Percentiles rank a stretch among this genome's conserved stretches.
phyloP scores from a whole-genome alignment of 2,797 vertebrate species.

The Helostoma temminkii region DNA sequence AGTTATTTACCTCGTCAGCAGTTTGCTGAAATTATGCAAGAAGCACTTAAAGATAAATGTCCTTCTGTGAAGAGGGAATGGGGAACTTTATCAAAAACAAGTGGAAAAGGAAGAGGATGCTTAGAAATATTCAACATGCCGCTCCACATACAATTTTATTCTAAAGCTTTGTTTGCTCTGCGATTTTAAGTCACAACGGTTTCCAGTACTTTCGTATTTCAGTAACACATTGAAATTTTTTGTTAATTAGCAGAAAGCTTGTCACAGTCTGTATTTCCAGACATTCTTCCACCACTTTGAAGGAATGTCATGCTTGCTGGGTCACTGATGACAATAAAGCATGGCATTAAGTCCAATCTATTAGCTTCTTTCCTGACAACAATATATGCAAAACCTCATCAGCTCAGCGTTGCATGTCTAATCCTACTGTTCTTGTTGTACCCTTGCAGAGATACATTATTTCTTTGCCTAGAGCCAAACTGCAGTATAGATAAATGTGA shows the following conservation, averaged over 20 bases:
- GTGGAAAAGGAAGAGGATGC: slow-evolving; percentile 26
- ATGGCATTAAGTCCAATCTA: slow-evolving; percentile 41
- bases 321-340: slow-evolving; percentile 42
- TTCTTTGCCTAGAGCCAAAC: slow-evolving; percentile 52
- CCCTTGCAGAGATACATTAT: slow-evolving; percentile 53
- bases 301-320: slow-evolving; percentile 35
- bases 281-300: neutral
- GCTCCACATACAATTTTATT: slow-evolving; percentile 17
- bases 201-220: slow-evolving; percentile 11
- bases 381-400: slow-evolving; percentile 54
- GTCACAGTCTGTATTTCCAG: neutral
- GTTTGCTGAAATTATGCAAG: slow-evolving; percentile 55
- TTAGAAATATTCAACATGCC: slow-evolving; percentile 19
- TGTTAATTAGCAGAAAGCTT: slow-evolving; percentile 13
- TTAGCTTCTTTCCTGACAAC: slow-evolving; percentile 55
- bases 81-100: slow-evolving; percentile 39
- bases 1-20: slow-evolving; percentile 54
- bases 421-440: slow-evolving; percentile 34
- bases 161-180: neutral
- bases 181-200: neutral
- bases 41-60: slow-evolving; percentile 52
- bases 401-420: slow-evolving; percentile 54
- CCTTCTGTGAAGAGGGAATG: slow-evolving; percentile 39
- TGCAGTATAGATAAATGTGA: slow-evolving; percentile 40
- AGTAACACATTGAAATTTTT: slow-evolving; percentile 11